phyloP scores from a whole-genome alignment of 2,888 invertebrate genomes.

The Clitarchus hookeri region DNA sequence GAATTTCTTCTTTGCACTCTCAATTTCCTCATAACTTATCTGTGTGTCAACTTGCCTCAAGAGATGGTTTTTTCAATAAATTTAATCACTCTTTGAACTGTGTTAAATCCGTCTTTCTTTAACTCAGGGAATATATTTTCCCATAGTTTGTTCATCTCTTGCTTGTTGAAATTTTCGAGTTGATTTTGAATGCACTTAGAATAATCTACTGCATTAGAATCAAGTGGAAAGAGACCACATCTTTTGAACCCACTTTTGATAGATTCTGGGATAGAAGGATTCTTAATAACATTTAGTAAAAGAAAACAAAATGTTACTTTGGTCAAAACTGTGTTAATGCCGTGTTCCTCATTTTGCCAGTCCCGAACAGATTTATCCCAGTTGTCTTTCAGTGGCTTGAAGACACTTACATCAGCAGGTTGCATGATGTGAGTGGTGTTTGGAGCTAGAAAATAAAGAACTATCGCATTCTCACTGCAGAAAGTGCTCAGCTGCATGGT shows the following conservation, averaged over 20 bases:
- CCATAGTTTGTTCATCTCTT: not conserved
- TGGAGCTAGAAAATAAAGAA: slow-evolving; percentile 46
- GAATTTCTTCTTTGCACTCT: not conserved
- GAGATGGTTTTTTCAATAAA: not conserved
- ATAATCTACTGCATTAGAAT: slow-evolving; percentile 44
- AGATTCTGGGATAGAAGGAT: slow-evolving; percentile 5
- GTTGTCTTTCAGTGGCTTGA: slow-evolving; percentile 47
- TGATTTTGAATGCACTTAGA: slow-evolving; percentile 43
- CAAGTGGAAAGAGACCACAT: slow-evolving; percentile 45
- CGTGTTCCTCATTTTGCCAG: slow-evolving; percentile 43
- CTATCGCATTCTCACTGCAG: slow-evolving; percentile 46
- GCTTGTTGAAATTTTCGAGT: slow-evolving; percentile 34
- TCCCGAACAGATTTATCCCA: slow-evolving; percentile 46
- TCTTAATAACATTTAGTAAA: slow-evolving; percentile 40
- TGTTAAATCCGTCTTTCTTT: not conserved
- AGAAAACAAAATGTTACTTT: slow-evolving; percentile 47
- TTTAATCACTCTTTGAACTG: slow-evolving; percentile 3
- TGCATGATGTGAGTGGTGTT: slow-evolving; percentile 47
- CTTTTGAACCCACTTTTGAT: slow-evolving; percentile 42
- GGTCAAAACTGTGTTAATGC: slow-evolving; percentile 41
- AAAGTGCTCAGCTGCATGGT: slow-evolving; percentile 44
- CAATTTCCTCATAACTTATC: slow-evolving; percentile 17
- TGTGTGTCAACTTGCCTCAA: slow-evolving; percentile 19
- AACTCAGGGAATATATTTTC: not conserved
- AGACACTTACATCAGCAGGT: slow-evolving; percentile 48